Conservation (phyloP, 2,113 vertebrate genomes). For the Nicator chloris region DNA sequence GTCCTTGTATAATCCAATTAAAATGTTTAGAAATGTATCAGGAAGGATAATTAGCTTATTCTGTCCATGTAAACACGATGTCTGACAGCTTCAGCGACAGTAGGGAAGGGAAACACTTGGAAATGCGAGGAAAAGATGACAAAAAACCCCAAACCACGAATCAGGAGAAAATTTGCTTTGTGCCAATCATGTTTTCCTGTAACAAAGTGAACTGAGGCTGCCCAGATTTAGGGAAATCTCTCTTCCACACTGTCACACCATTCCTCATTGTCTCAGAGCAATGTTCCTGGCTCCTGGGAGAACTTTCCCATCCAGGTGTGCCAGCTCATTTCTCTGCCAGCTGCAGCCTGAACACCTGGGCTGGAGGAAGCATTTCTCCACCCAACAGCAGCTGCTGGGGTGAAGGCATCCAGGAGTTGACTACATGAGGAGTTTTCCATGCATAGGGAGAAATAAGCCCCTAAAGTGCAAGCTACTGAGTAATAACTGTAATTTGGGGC, state of each 20-base stretch:
- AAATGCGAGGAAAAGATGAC: background rate
- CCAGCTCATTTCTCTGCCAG: background rate
- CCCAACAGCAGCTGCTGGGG: accelerated
- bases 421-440: background rate
- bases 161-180: background rate
- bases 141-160: background rate
- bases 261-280: background rate
- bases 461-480: accelerated
- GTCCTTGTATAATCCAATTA: background rate
- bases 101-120: background rate
- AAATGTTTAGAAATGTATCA: background rate
- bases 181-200: background rate
- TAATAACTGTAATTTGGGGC: background rate
- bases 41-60: background rate
- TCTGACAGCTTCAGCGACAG: background rate
- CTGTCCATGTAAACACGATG: background rate
- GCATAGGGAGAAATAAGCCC: background rate
- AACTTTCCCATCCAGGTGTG: accelerated
- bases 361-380: background rate
- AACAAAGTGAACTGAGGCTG: background rate
- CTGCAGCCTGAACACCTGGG: background rate
- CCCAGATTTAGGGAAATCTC: background rate
- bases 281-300: accelerated
- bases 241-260: background rate
- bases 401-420: too few species aligned